Base-by-base conservation (phyloP, 2,113 vertebrate species). In the Carlito syrichta region DNA sequence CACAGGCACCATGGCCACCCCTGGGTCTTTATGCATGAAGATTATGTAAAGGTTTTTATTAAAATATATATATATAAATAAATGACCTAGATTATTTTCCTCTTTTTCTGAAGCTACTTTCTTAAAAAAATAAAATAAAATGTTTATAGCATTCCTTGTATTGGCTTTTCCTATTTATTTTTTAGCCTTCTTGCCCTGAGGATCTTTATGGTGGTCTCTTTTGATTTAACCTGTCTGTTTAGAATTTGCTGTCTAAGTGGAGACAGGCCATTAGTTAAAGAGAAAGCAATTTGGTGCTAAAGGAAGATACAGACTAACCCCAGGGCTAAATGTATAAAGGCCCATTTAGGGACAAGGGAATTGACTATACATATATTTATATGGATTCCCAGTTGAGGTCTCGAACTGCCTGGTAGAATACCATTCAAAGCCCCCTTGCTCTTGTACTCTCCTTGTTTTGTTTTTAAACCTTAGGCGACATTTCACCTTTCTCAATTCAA, bases 21-120 rank as follows among this genome's bases (percentile, higher is more conserved):
- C 90, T 91, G 81, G 96, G 95, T 95, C 97, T 97, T 96, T 54
- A 50, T 98, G 98, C 98, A 98, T 98, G 98, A 98, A 98, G 96
- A 92, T 98, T 97, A 96, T 98, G 94, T 98, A 98, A 98, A 99
- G 98, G 98, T 98, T 99, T 99, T 99, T 99, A 99, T 98, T 98
- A 81, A 98, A 97, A 92, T 6, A 63, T 50, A 95, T 94, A 97
- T 96, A 95, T 98, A 98, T 98, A 98, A 98, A 98, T 98, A 98
- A 98, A 98, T 97, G 95, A 98, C 98, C 97, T 98, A 98, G 98
- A 98, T 98, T 99, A 98, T 99, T 99, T 99, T 99, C 98, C 96
- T 99, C 97, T 98, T 98, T 98, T 98, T 98, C 98, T 98, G 98
- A 98, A 98, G 94, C 98, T 98, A 97, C 98, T 98, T 98, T 98